Percentiles rank a stretch among this genome's conserved stretches.
Evolutionary conservation across 2,113 vertebrate genomes (phyloP).

Genomic region (Chiloscyllium plagiosum): DNA sequence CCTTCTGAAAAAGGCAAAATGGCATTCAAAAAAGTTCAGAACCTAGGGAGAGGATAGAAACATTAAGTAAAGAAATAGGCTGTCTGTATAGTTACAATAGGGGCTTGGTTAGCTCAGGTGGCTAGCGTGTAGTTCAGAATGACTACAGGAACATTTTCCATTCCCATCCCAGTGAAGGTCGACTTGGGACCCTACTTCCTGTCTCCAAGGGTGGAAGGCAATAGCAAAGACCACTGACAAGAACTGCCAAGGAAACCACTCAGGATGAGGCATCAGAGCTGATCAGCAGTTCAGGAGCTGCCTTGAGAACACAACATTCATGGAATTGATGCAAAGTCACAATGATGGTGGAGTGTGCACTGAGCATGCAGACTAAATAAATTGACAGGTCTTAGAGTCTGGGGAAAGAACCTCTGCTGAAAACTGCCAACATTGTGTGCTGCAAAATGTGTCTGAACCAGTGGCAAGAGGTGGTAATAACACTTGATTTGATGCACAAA

Average conservation of each 20-base stretch:
- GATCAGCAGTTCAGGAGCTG: too few relatives aligned
- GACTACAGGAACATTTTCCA: too few relatives aligned
- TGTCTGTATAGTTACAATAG: too few relatives aligned
- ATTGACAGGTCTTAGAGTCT: not conserved
- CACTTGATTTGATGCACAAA: not conserved
- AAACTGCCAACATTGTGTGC: not conserved
- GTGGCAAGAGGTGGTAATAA: not conserved
- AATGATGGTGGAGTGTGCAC: not conserved
- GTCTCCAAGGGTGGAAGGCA: too few relatives aligned
- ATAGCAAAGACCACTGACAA: too few relatives aligned
- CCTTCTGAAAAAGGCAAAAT: not conserved
- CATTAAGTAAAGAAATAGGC: not conserved
- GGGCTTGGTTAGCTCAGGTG: too few relatives aligned
- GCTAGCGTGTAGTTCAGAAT: too few relatives aligned
- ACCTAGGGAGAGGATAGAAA: not conserved
- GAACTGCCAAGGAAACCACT: too few relatives aligned
- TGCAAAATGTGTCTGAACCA: not conserved
- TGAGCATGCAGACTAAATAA: not conserved
- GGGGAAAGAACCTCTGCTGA: not conserved
- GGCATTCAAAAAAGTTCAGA: not conserved
- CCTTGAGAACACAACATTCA: too few relatives aligned
- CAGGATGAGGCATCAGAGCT: too few relatives aligned
- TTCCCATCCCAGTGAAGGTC: too few relatives aligned
- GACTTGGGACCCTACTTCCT: too few relatives aligned
- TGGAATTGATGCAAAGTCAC: not conserved